Percentiles rank a stretch among this genome's conserved stretches.
Conservation (phyloP, 2,888 invertebrate species). For the Rhamphomyia laevipes region DNA sequence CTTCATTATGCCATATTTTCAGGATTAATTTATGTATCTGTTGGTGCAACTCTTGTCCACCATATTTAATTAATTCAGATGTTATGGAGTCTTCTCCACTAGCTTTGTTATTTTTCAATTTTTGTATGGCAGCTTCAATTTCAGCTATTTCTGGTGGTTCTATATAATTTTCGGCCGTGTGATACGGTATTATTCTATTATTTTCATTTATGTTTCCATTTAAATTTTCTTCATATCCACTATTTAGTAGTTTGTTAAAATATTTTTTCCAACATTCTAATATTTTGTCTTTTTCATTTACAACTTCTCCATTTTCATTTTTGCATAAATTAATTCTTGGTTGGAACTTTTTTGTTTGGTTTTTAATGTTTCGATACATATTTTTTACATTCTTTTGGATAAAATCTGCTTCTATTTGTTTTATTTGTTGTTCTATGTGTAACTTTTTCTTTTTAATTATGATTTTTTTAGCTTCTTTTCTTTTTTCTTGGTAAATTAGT, state of each 20-base stretch:
- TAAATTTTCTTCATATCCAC: background rate
- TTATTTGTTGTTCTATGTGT: background rate
- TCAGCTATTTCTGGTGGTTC: background rate
- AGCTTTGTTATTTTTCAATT: background rate
- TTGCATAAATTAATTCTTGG: background rate
- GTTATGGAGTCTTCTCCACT: background rate
- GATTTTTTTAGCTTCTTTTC: background rate
- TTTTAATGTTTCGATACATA: background rate
- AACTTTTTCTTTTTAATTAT: background rate
- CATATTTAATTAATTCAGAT: background rate
- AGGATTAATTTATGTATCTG: background rate
- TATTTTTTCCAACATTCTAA: background rate
- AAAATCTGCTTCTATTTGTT: background rate
- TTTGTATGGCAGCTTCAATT: background rate
- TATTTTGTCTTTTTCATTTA: background rate
- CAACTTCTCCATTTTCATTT: background rate
- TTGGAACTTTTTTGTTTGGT: background rate
- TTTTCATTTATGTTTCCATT: background rate
- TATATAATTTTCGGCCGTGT: too few relatives aligned
- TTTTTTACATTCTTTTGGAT: background rate
- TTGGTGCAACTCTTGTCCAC: background rate
- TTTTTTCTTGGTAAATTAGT: background rate
- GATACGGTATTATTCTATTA: background rate
- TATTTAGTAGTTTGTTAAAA: background rate
- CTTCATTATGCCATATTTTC: background rate